Base-by-base conservation (phyloP, 2,113 vertebrate species). In the Mormyrus lacerda region DNA sequence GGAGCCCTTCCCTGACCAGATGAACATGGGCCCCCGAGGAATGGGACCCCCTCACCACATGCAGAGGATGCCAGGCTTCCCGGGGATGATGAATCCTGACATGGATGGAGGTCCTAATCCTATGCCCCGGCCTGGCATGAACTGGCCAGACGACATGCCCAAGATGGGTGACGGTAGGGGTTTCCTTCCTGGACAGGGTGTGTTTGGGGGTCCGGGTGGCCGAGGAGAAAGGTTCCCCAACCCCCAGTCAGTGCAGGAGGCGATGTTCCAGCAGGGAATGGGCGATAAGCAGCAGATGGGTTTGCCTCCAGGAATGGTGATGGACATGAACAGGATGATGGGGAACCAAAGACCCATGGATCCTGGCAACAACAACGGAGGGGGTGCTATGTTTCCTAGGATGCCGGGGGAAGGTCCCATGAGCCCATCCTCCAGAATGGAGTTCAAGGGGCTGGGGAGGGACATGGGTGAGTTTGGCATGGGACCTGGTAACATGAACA, bases 61-160 rank as follows among this genome's bases (percentile, higher is more conserved):
- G 96, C 96, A 96, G 93, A 96, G 98, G 91, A 97, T 99, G 94
- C 98, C 98, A 87, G 97, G 96, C 69, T 99, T 99, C 92, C 95
- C 97, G 45, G 97, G 97, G 76, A 99, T 99, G 97, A 98, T 99
- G 91, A 99, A 97, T 93, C 97, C 98, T 19, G 98, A 99, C 10
- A 97, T 99, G 96, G 98, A 99, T 65, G 97, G 97, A 69, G 97
- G 97, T 91, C 97, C 97, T 0, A 98, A 96, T 92, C 93, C 97
- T 0, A 91, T 96, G 21, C 94, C 96, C 2, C 95, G 98, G 91
- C 97, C 97, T 24, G 98, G 98, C 87, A 97, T 99, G 94, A 97
- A 95, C 91, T 99, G 98, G 98, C 97, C 97, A 88, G 98, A 99
- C 0, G 98, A 99, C 3, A 97, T 99, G 97, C 97, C 97, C 93